Percentiles rank a stretch among this genome's conserved stretches.
Evolutionary conservation across 2,888 invertebrate species (phyloP).

Genomic region (Melipona bicolor): DNA sequence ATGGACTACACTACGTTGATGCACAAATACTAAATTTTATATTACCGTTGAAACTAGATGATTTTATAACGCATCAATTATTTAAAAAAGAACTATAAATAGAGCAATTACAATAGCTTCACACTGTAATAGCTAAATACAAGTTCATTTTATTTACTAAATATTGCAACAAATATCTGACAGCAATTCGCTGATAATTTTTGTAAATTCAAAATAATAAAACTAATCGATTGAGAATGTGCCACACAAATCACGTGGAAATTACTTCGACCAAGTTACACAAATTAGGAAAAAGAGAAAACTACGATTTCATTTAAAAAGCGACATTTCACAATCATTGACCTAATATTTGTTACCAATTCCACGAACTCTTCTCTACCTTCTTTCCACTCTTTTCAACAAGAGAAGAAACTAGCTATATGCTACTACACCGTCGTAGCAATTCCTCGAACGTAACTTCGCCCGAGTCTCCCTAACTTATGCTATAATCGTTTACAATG

Average conservation of each 20-base stretch:
- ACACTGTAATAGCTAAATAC: too few species aligned
- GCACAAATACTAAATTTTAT: too few species aligned
- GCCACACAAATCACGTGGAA: background rate
- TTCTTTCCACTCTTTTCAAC: background rate
- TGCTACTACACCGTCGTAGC: too few species aligned
- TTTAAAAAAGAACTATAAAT: too few species aligned
- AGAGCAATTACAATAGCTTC: too few species aligned
- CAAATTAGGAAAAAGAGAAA: background rate
- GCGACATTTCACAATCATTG: background rate
- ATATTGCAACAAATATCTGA: too few species aligned
- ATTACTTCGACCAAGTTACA: background rate
- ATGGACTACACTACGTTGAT: too few species aligned
- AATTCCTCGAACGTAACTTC: background rate
- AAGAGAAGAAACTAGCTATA: background rate
- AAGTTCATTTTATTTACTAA: too few species aligned
- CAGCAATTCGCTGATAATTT: background rate
- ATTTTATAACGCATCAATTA: too few species aligned
- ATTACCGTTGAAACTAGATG: too few species aligned
- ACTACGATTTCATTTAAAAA: background rate
- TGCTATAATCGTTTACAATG: conserved; percentile 25
- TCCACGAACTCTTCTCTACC: background rate
- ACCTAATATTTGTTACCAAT: background rate
- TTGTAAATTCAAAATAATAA: background rate
- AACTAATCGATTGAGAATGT: background rate
- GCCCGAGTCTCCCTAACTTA: background rate